Percentiles rank a stretch among this genome's conserved stretches.
Evolutionary conservation across 2,797 vertebrate species (phyloP).

Genomic region (Trichosurus vulpecula): DNA sequence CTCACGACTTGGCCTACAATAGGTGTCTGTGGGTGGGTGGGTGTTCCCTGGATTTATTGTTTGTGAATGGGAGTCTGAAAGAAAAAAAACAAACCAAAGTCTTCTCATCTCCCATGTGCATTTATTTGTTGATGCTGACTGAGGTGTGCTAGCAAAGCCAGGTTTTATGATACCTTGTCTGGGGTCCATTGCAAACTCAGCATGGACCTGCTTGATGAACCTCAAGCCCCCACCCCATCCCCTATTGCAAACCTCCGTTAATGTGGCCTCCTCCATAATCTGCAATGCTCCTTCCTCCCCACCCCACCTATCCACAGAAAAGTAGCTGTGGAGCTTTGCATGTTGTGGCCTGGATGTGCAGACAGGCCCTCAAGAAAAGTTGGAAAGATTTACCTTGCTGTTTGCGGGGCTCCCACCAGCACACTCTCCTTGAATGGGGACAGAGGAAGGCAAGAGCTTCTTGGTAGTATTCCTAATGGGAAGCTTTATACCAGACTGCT

Average conservation of each 20-base stretch:
- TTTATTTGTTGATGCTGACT: slow-evolving; percentile 62
- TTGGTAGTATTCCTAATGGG: slow-evolving; percentile 82
- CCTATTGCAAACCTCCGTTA: slow-evolving; percentile 45
- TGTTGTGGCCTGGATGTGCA: slow-evolving; percentile 70
- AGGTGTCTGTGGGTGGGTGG: slow-evolving; percentile 59
- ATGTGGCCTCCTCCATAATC: slow-evolving; percentile 54
- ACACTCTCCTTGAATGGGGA: slow-evolving; percentile 83
- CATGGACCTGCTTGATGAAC: slow-evolving; percentile 51
- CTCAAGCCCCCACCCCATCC: slow-evolving; percentile 19
- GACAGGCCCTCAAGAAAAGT: slow-evolving; percentile 79
- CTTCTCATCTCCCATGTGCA: slow-evolving; percentile 65
- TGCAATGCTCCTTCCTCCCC: slow-evolving; percentile 59
- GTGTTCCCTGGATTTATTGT: slow-evolving; percentile 66
- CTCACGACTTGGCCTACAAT: slow-evolving; percentile 62
- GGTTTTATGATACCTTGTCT: slow-evolving; percentile 59
- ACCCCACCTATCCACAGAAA: neutral
- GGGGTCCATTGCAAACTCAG: slow-evolving; percentile 53
- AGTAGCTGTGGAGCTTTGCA: neutral
- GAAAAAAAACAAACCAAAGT: slow-evolving; percentile 58
- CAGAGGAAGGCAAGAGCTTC: slow-evolving; percentile 84
- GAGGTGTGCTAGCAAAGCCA: slow-evolving; percentile 58
- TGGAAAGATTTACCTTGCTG: slow-evolving; percentile 84
- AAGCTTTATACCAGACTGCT: slow-evolving; percentile 87
- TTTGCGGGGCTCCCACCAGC: slow-evolving; percentile 79
- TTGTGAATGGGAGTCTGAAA: slow-evolving; percentile 68